Evolutionary conservation across 2,113 vertebrate genomes (phyloP).

Genomic region (Lethenteron reissneri): DNA sequence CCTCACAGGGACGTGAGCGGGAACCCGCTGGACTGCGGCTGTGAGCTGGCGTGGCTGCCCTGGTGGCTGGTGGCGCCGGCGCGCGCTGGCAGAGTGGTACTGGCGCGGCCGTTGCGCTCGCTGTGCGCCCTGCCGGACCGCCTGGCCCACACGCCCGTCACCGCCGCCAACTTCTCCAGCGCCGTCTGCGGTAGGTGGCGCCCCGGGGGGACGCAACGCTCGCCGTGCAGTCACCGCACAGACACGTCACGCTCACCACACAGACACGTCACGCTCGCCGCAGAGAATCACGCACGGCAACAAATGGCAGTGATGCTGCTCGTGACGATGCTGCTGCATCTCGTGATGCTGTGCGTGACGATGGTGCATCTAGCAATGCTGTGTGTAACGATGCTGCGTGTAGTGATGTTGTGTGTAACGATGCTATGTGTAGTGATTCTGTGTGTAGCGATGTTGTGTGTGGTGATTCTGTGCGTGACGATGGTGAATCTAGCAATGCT

Average conservation of each 20-base stretch:
- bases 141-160: constrained; percentile 35
- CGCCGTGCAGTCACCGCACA: neutral
- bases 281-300: neutral
- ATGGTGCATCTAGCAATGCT: too few species aligned
- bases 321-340: neutral
- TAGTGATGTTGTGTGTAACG: too few species aligned
- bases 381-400: too few species aligned
- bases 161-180: constrained; percentile 27
- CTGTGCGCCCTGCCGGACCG: constrained; percentile 35
- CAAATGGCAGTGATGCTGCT: neutral
- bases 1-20: constrained; percentile 48
- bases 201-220: neutral
- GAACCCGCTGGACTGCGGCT: constrained; percentile 74
- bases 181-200: constrained; percentile 36
- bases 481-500: too few species aligned
- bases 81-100: constrained; percentile 20
- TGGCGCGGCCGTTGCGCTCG: constrained; percentile 25
- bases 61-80: constrained; percentile 32
- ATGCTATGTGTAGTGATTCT: too few species aligned
- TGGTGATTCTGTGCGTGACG: too few species aligned
- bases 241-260: neutral
- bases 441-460: too few species aligned
- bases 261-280: neutral
- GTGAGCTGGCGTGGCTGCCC: constrained; percentile 46
- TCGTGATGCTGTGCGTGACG: neutral